Conservation (phyloP, 2,797 vertebrate species). For the Gambusia yucatana region DNA sequence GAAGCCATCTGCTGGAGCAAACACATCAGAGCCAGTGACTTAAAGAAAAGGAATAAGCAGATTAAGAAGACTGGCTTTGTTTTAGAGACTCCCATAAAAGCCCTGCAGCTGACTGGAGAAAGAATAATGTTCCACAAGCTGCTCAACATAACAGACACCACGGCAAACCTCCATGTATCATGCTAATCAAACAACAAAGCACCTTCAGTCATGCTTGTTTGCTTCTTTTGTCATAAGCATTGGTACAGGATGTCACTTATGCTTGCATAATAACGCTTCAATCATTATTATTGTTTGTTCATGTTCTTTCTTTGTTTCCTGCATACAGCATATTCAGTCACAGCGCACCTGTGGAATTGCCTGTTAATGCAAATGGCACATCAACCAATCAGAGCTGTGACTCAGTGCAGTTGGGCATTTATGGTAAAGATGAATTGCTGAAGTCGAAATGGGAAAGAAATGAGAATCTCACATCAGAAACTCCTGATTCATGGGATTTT, state of each 20-base stretch:
- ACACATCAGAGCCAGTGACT: conserved; percentile 10
- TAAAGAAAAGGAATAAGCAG: conserved; percentile 8
- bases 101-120: conserved; percentile 1
- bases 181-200: conserved; percentile 3
- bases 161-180: not conserved
- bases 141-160: conserved; percentile 3
- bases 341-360: not conserved
- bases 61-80: not conserved
- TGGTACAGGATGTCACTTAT: conserved; percentile 1
- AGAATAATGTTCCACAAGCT: conserved; percentile 10
- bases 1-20: conserved; percentile 7
- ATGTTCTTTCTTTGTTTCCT: not conserved
- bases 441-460: not conserved
- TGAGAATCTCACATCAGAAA: not conserved
- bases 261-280: not conserved
- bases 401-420: not conserved
- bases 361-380: not conserved
- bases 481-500: not conserved
- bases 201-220: conserved; percentile 8
- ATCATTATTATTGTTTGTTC: not conserved
- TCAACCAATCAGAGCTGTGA: not conserved
- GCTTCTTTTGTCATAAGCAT: conserved; percentile 1
- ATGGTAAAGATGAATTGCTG: not conserved
- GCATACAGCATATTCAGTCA: not conserved
- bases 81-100: conserved; percentile 1